Conservation (phyloP, 2,797 vertebrate genomes). For the Loris lydekkerianus region DNA sequence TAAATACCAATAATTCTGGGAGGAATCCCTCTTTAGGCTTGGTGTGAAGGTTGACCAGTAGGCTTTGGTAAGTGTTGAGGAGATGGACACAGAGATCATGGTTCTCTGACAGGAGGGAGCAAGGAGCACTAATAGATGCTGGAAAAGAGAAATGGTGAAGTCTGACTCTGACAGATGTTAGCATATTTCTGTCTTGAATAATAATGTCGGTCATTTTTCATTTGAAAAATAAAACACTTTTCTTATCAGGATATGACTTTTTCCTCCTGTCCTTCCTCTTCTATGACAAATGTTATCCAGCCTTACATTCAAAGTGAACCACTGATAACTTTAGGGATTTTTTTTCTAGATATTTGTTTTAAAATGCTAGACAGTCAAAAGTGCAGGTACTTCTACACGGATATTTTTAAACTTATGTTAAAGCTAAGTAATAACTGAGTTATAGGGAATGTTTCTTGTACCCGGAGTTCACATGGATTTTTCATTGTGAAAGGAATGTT, state of each 20-base stretch:
- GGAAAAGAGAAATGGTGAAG: background rate
- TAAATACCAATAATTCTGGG: background rate
- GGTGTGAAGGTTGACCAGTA: background rate
- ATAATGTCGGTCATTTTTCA: background rate
- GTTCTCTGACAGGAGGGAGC: background rate
- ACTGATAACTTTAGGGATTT: background rate
- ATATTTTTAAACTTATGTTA: background rate
- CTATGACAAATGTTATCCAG: background rate
- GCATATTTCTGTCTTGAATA: constrained; percentile 14
- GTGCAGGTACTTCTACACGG: background rate
- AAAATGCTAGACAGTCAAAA: background rate
- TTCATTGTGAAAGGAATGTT: background rate
- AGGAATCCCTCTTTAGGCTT: background rate
- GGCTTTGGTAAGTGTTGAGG: background rate
- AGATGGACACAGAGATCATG: background rate
- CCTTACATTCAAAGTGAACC: background rate
- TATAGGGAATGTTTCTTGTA: background rate
- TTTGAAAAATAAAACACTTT: background rate
- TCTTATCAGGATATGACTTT: background rate
- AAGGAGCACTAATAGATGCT: background rate
- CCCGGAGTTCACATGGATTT: background rate
- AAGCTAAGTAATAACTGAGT: background rate
- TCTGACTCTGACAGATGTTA: background rate
- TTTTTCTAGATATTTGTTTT: background rate
- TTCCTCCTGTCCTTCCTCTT: background rate